Base-by-base conservation (phyloP, 2,888 invertebrate genomes). In the Drosophila pegasa region DNA sequence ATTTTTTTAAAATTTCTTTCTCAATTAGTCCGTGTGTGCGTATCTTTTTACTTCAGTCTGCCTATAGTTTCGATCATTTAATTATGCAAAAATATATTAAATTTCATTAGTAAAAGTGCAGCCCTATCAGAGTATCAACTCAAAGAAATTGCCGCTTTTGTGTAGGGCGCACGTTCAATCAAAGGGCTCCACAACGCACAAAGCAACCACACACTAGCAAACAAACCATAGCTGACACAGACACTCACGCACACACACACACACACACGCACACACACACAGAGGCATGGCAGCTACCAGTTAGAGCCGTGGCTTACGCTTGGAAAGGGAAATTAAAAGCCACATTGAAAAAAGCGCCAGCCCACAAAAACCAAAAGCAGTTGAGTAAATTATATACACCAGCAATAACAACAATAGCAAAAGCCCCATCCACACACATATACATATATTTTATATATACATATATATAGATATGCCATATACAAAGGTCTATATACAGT, bases 351-450 rank as follows among this genome's bases (percentile, higher is more conserved):
- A 87, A 82, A 72, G 61, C 59, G 56, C 47, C 80, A 72, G 70
- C 76, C 87, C 73, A 78, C 86, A 84, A 87, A 83, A 84, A 79
- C 76, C 87, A 77, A 80, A 79, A 79, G 68, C 78, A 83, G 87
- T 89, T 73, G 72, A 87, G 86, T 87, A 87, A 89, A 87, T 89
- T 89, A 89, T 89, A 80, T 89, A 88, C 80, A 50, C 45, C 65
- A 74, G 70, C 66, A 64, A 67, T 35, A 58, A 18, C 47, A 37
- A 16, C 25, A 33, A 14, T 10, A 50, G 16, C 16, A 29, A 80
- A 65, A 66, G 60, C 61, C 43, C n/a, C n/a, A n/a, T n/a, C n/a
- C 57, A 55, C 54, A 59, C 43, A 29, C 54, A 75, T 37, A 65
- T 16, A 63, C 22, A 27, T 25, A 47, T 27, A 37, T 22, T 9